A percentile compares a stretch with the other conserved stretches of the same genome.
Evolutionary conservation across 2,797 vertebrate genomes (phyloP).

Genomic region (Buphagus erythrorhynchus): DNA sequence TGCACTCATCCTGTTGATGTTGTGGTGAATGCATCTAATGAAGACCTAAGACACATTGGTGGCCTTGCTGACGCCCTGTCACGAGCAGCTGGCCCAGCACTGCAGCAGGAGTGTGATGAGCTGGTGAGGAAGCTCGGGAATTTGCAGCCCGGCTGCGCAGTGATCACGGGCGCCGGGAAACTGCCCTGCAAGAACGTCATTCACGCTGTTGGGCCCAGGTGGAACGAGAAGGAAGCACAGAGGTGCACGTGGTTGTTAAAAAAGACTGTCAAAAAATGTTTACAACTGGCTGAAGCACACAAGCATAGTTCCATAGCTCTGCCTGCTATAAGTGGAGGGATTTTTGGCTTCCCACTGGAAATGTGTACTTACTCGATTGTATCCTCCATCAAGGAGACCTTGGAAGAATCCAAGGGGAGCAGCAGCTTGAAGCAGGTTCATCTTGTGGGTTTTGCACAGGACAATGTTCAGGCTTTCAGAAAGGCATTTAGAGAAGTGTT

Average conservation of each 20-base stretch:
- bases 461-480: slow-evolving; percentile 69
- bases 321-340: slow-evolving; percentile 85
- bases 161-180: slow-evolving; percentile 68
- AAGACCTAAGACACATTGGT: slow-evolving; percentile 77
- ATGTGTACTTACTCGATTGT: slow-evolving; percentile 79
- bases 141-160: slow-evolving; percentile 61
- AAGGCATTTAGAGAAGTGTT: slow-evolving; percentile 45
- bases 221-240: neutral
- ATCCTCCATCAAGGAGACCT: slow-evolving; percentile 74
- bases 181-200: slow-evolving; percentile 85
- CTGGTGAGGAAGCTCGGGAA: slow-evolving; percentile 36
- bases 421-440: slow-evolving; percentile 79
- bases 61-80: slow-evolving; percentile 80
- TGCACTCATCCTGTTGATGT: slow-evolving; percentile 74
- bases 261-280: slow-evolving; percentile 69
- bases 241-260: slow-evolving; percentile 42
- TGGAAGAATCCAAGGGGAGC: neutral
- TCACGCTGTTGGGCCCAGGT: slow-evolving; percentile 87
- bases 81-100: slow-evolving; percentile 79
- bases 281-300: slow-evolving; percentile 68
- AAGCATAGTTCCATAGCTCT: slow-evolving; percentile 80
- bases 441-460: slow-evolving; percentile 77
- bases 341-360: slow-evolving; percentile 84
- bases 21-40: slow-evolving; percentile 87
- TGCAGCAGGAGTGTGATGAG: slow-evolving; percentile 78